Percentiles rank a stretch among this genome's conserved stretches.
These are phyloP conservation scores for Phengaris arion DNA, from an alignment of 2,888 invertebrate species.

Conservation along the genomic window DNA sequence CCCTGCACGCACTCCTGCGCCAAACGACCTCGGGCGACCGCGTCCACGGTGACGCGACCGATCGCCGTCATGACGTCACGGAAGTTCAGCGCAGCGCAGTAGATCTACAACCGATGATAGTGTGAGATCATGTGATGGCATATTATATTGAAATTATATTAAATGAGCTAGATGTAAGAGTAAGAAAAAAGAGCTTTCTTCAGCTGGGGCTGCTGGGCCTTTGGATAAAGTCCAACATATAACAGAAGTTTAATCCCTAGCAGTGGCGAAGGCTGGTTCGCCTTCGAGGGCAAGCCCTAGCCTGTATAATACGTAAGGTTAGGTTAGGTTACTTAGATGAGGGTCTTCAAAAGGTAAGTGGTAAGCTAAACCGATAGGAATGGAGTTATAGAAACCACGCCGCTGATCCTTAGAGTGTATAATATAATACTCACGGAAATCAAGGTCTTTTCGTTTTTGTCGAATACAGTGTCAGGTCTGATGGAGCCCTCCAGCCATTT, in stretches of 20 bases:
- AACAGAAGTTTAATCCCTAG: not conserved
- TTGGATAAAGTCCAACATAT: not conserved
- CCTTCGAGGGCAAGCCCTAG: no score
- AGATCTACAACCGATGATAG: conserved; percentile 70
- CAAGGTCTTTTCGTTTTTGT: conserved; percentile 50
- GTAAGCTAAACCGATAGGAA: no score
- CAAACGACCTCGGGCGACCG: conserved; percentile 83
- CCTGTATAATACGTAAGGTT: no score
- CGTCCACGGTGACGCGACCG: conserved; percentile 91
- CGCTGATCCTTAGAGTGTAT: not conserved
- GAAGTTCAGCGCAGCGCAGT: conserved; percentile 93
- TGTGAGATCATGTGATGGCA: no score
- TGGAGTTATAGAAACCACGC: no score
- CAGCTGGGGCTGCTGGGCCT: no score
- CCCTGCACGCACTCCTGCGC: conserved; percentile 84
- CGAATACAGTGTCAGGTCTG: conserved; percentile 54
- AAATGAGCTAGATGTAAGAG: no score
- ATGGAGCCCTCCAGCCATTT: conserved; percentile 84
- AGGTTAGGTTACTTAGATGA: no score
- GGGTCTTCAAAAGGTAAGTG: no score
- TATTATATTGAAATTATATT: no score
- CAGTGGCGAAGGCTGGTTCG: no score
- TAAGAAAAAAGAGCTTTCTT: conserved; percentile 38
- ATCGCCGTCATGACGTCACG: conserved; percentile 96
- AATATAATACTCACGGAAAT: conserved; percentile 58